Percentiles rank a stretch among this genome's conserved stretches.
Evolutionary conservation across 2,888 invertebrate genomes (phyloP).

Genomic region (Amiota minor): DNA sequence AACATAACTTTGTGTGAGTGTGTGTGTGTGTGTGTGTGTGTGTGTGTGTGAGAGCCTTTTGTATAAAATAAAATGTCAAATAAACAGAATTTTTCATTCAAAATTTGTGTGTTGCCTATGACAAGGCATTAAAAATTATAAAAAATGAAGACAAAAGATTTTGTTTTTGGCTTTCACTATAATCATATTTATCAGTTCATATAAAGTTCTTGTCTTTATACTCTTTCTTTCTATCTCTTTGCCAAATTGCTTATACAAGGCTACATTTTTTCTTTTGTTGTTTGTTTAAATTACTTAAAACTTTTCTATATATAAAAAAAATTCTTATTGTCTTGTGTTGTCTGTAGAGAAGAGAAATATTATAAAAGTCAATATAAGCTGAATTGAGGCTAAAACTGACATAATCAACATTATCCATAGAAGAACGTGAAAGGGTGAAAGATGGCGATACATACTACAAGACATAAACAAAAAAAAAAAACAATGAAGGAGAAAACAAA

Average conservation of each 20-base stretch:
- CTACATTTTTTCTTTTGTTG: background rate
- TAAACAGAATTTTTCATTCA: too few species aligned
- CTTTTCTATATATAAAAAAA: background rate
- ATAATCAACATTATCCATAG: background rate
- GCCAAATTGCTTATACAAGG: background rate
- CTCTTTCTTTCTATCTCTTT: background rate
- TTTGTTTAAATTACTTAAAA: background rate
- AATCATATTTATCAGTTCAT: background rate
- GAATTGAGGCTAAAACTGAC: slow-evolving; percentile 30
- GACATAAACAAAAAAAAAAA: slow-evolving; percentile 16
- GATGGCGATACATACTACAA: background rate
- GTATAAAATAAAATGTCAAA: too few species aligned
- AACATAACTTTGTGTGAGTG: too few species aligned
- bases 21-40: too few species aligned
- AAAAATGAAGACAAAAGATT: too few species aligned
- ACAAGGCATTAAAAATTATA: too few species aligned
- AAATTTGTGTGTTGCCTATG: too few species aligned
- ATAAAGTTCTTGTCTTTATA: background rate
- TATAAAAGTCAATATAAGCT: slow-evolving; percentile 28
- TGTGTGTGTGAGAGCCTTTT: too few species aligned
- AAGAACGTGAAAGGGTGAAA: too few species aligned
- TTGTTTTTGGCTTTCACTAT: too few species aligned
- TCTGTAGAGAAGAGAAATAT: background rate
- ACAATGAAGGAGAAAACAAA: slow-evolving; percentile 8
- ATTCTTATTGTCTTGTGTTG: background rate